Conservation (phyloP, 1,140 invertebrate species). For the Coenobita brevimanus region DNA sequence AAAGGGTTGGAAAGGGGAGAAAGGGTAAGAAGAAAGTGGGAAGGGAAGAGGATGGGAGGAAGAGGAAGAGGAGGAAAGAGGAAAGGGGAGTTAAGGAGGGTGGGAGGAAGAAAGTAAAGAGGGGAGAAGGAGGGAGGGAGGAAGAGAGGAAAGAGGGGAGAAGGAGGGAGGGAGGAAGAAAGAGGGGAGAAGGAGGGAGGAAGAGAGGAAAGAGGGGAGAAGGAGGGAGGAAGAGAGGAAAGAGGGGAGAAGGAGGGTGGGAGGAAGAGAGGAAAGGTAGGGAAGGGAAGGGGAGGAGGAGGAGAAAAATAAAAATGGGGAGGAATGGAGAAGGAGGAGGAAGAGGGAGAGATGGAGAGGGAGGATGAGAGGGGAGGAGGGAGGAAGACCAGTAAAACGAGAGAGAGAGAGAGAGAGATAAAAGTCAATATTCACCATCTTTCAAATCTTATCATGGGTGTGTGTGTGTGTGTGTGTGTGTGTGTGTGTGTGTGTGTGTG, state of each 20-base stretch:
- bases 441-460: no score
- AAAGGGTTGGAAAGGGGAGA: neutral
- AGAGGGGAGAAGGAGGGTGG: neutral
- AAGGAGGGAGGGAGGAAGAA: neutral
- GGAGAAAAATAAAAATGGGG: neutral
- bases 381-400: no score
- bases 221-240: neutral
- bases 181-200: neutral
- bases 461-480: no score
- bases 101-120: slow-evolving; percentile 4
- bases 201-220: neutral
- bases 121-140: slow-evolving; percentile 21
- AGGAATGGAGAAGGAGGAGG: neutral
- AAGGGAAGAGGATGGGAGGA: neutral
- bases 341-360: no score
- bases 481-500: no score
- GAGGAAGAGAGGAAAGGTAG: neutral
- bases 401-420: no score
- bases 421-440: no score
- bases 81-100: neutral
- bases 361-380: no score
- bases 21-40: neutral
- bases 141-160: neutral
- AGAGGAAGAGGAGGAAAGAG: no score
- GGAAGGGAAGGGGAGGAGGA: neutral